Evolutionary conservation across 30 jellyfish, hydroid and myxozoan genomes (phyloP).

Genomic region (Aurelia aurita): DNA sequence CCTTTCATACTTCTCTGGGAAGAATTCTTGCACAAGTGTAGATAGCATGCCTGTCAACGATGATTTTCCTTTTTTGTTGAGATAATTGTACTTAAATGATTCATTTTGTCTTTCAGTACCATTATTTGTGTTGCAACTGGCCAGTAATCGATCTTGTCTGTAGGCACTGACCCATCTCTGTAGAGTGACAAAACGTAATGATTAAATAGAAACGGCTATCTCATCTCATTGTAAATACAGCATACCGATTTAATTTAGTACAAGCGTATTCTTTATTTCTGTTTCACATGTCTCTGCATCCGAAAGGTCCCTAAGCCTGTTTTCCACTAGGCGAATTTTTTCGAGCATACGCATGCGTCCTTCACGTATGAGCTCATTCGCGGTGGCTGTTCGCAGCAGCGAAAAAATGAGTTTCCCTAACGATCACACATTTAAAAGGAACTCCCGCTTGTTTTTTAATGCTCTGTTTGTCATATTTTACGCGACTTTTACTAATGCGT

Average conservation of each 20-base stretch:
- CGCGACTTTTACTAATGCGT: too few species aligned
- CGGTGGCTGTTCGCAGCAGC: too few species aligned
- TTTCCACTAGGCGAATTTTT: too few species aligned
- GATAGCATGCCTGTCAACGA: conserved; percentile 62
- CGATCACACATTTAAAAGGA: too few species aligned
- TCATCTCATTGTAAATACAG: not conserved
- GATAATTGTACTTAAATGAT: conserved; percentile 38
- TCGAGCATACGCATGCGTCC: too few species aligned
- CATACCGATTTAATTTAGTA: not conserved
- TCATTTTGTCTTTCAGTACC: conserved; percentile 74
- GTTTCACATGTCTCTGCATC: too few species aligned
- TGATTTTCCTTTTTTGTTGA: conserved; percentile 19
- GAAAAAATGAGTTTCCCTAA: too few species aligned
- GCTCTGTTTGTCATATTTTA: too few species aligned
- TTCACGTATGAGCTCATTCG: too few species aligned
- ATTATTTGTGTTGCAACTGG: conserved; percentile 46
- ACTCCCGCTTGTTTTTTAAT: too few species aligned
- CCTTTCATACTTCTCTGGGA: conserved; percentile 10
- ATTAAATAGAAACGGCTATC: not conserved
- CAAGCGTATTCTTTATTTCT: too few species aligned
- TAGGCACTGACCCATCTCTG: conserved; percentile 81
- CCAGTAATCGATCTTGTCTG: conserved; percentile 33
- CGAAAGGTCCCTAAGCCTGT: too few species aligned
- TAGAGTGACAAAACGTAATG: not conserved
- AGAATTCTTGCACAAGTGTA: conserved; percentile 32